These are phyloP conservation scores for Siphonodentalium dalli DNA, from an alignment of 2,888 invertebrate species.

Conservation along the genomic window DNA sequence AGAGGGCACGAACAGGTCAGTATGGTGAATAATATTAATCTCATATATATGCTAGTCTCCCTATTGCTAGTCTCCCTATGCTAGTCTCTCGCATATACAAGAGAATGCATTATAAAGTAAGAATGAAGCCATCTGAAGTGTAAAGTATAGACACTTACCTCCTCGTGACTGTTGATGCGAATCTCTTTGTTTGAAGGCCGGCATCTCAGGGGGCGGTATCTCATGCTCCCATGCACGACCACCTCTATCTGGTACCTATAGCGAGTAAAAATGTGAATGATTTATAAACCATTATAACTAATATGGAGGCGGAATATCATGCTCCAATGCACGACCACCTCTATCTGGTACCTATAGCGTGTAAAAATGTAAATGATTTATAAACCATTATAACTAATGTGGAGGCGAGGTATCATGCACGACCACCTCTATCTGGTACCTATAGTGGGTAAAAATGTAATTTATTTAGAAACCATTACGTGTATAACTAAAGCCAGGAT, in stretches of 20 bases:
- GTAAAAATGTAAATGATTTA: not conserved
- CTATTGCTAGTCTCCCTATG: no score
- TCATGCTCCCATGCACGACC: slow-evolving; percentile 90
- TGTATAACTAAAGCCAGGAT: no score
- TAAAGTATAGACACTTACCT: no score
- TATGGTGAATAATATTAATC: no score
- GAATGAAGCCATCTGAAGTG: no score
- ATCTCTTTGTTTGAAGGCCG: slow-evolving; percentile 83
- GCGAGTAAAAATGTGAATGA: slow-evolving; percentile 4
- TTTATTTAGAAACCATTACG: not conserved
- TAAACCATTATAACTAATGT: not conserved
- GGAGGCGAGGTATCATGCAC: slow-evolving; percentile 93
- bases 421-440: slow-evolving; percentile 94
- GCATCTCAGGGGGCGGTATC: slow-evolving; percentile 96
- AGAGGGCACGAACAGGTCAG: no score
- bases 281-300: not conserved
- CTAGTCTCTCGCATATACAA: no score
- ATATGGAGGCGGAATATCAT: slow-evolving; percentile 85
- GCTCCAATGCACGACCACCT: slow-evolving; percentile 90
- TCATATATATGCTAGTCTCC: no score
- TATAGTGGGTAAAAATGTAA: slow-evolving; percentile 50
- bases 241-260: slow-evolving; percentile 94
- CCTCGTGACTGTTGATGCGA: slow-evolving; percentile 55
- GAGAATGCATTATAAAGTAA: no score
- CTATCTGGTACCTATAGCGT: slow-evolving; percentile 87